A percentile compares a stretch with the other conserved stretches of the same genome.
phyloP scores from a whole-genome alignment of 2,113 vertebrate species.

The Clarias batrachus region DNA sequence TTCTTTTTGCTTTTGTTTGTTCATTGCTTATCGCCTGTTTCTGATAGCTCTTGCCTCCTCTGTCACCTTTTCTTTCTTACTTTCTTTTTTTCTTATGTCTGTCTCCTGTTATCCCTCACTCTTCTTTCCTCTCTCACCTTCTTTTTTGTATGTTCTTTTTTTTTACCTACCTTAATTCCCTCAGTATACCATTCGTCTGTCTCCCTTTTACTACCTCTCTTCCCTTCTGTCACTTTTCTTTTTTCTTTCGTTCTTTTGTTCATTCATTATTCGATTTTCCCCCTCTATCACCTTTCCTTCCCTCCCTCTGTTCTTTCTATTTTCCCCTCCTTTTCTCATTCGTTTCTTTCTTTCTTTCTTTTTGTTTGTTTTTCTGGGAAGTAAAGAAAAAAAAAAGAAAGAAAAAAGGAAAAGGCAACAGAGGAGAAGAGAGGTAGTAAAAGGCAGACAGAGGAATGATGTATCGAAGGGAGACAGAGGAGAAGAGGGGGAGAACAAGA shows the following conservation, averaged over 20 bases:
- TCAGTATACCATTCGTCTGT: neutral
- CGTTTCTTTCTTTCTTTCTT: neutral
- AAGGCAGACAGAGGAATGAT: neutral
- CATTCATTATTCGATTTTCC: neutral
- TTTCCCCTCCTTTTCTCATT: too few species aligned
- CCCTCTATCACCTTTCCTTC: too few species aligned
- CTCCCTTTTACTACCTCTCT: neutral
- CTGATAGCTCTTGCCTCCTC: too few species aligned
- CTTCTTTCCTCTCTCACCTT: neutral
- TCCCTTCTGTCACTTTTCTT: too few species aligned
- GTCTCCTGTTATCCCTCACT: neutral
- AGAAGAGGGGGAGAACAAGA: neutral
- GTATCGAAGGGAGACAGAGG: neutral
- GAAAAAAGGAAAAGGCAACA: too few species aligned
- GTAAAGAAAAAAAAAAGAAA: too few species aligned
- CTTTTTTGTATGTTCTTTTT: neutral
- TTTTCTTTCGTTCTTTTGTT: too few species aligned
- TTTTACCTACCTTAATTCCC: neutral
- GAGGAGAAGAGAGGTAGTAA: neutral
- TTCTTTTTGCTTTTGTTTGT: too few species aligned
- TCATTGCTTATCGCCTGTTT: too few species aligned
- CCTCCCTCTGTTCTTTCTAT: too few species aligned
- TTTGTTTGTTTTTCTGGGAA: too few species aligned
- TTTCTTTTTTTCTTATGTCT: neutral
- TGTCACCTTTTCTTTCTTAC: neutral